A percentile compares a stretch with the other conserved stretches of the same genome.
Conservation (phyloP, 1,140 invertebrate genomes). For the Microvelia longipes region DNA sequence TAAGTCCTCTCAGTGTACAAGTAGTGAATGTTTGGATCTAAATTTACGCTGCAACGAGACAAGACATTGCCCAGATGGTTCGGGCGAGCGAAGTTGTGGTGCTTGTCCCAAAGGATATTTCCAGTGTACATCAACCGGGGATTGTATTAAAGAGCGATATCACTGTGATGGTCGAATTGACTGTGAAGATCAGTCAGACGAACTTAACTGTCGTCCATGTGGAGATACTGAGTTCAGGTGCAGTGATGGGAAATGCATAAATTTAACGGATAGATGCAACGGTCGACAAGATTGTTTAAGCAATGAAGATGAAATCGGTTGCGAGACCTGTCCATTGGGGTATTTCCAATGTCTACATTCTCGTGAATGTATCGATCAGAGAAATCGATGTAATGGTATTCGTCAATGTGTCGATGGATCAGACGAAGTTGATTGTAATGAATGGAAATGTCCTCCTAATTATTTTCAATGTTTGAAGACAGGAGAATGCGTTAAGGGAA, state of each 20-base stretch:
- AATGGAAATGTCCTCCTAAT: constrained; percentile 18
- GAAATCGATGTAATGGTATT: background rate
- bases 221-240: background rate
- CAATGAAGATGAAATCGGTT: constrained; percentile 17
- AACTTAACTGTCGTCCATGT: constrained; percentile 21
- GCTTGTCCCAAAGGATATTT: background rate
- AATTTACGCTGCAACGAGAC: background rate
- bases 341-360: background rate
- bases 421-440: constrained; percentile 21
- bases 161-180: constrained; percentile 5
- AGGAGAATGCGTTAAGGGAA: constrained; percentile 25
- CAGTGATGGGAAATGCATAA: constrained; percentile 26
- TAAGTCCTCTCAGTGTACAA: background rate
- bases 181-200: constrained; percentile 29
- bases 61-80: background rate
- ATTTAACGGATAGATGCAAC: constrained; percentile 5
- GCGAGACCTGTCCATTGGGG: constrained; percentile 31
- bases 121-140: constrained; percentile 11
- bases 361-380: constrained; percentile 25
- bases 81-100: background rate
- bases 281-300: constrained; percentile 29
- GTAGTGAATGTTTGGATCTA: background rate
- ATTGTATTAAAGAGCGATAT: constrained; percentile 24
- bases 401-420: constrained; percentile 30
- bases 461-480: constrained; percentile 16